These are phyloP conservation scores for Dreissena rostriformis DNA, from an alignment of 1,140 invertebrate genomes.

Conservation along the genomic window DNA sequence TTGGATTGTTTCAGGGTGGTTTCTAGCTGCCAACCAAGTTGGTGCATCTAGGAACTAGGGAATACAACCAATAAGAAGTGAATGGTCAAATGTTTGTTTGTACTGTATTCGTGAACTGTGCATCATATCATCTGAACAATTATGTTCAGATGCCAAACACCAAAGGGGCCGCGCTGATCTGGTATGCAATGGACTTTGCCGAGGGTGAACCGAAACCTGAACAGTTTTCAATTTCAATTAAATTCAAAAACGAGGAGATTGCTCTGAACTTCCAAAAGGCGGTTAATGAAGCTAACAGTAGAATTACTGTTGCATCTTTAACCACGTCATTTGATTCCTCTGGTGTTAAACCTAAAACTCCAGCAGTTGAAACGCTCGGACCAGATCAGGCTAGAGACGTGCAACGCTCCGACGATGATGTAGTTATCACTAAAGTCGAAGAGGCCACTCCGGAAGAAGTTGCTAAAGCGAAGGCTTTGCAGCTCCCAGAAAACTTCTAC, in stretches of 20 bases:
- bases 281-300: constrained; percentile 82
- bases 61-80: no score
- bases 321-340: not conserved
- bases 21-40: no score
- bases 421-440: constrained; percentile 86
- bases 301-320: constrained; percentile 11
- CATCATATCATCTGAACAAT: no score
- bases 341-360: not conserved
- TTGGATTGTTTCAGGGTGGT: no score
- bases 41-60: no score
- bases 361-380: not conserved
- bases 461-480: constrained; percentile 85
- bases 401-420: constrained; percentile 79
- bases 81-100: no score
- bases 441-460: constrained; percentile 87
- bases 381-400: not conserved
- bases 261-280: constrained; percentile 88
- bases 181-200: constrained; percentile 90
- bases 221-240: constrained; percentile 89
- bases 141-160: constrained; percentile 88
- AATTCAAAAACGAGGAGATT: constrained; percentile 91
- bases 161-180: constrained; percentile 90
- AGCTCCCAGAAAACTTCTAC: constrained; percentile 91
- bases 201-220: constrained; percentile 89
- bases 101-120: no score